Percentiles rank a stretch among this genome's conserved stretches.
phyloP scores from a whole-genome alignment of 2,888 invertebrate genomes.

The Hedya salicella region DNA sequence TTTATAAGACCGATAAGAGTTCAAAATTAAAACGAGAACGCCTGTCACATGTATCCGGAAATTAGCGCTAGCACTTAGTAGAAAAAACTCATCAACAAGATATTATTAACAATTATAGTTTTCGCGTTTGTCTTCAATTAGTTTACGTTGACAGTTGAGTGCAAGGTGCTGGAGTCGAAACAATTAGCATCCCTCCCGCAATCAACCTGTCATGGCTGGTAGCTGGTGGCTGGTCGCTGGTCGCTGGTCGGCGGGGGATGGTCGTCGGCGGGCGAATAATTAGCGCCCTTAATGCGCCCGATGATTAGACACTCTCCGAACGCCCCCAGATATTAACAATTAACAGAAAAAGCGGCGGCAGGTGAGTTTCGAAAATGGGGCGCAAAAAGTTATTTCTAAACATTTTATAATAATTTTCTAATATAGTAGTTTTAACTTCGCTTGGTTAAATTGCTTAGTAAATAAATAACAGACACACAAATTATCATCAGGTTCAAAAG shows the following conservation, averaged over 20 bases:
- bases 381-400: constrained; percentile 13
- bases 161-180: constrained; percentile 11
- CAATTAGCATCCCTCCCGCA: constrained; percentile 3
- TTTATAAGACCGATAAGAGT: too few relatives aligned
- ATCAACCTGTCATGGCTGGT: neutral
- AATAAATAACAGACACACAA: neutral
- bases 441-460: neutral
- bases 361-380: constrained; percentile 11
- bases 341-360: neutral
- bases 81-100: neutral
- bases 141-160: constrained; percentile 9
- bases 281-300: constrained; percentile 8
- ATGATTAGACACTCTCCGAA: constrained; percentile 8
- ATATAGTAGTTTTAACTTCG: neutral
- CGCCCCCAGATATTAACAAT: constrained; percentile 15
- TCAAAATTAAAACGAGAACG: too few relatives aligned
- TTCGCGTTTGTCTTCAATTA: constrained; percentile 20
- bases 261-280: constrained; percentile 6
- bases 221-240: too few relatives aligned
- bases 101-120: constrained; percentile 6
- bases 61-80: neutral
- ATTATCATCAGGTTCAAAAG: too few relatives aligned
- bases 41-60: too few relatives aligned
- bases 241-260: too few relatives aligned
- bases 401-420: constrained; percentile 5